A percentile compares a stretch with the other conserved stretches of the same genome.
Conservation (phyloP, 1,140 invertebrate genomes). For the Venturia canescens region DNA sequence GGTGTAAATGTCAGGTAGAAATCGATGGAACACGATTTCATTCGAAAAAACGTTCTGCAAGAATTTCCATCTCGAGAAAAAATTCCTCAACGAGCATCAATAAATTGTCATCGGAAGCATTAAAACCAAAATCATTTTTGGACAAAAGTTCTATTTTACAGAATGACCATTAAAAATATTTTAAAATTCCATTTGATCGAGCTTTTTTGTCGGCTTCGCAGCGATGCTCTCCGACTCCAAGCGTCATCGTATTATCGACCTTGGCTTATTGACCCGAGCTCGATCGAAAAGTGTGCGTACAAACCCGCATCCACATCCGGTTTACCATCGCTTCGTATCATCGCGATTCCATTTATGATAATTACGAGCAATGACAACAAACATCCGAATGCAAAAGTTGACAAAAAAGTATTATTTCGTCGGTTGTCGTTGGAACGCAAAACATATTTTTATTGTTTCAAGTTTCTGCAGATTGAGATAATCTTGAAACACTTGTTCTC, state of each 20-base stretch:
- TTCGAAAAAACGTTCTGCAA: slow-evolving; percentile 33
- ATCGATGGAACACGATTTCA: slow-evolving; percentile 16
- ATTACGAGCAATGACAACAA: too few species aligned
- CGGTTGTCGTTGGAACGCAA: too few species aligned
- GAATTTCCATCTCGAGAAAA: slow-evolving; percentile 33
- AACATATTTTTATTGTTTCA: too few species aligned
- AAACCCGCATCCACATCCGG: not conserved
- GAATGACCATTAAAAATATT: not conserved
- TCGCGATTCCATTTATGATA: too few species aligned
- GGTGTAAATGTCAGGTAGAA: slow-evolving; percentile 14
- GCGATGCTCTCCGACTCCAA: not conserved
- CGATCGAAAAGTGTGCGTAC: not conserved
- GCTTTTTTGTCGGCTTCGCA: not conserved
- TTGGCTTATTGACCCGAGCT: not conserved
- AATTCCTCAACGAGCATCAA: not conserved
- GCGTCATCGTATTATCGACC: not conserved
- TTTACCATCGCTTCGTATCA: not conserved
- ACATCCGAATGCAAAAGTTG: too few species aligned
- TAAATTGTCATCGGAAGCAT: slow-evolving; percentile 8
- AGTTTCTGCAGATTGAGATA: too few species aligned
- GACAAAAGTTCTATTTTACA: not conserved
- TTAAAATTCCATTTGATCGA: not conserved
- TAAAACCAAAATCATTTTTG: not conserved
- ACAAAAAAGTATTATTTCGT: too few species aligned
- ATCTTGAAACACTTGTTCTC: too few species aligned